Base-by-base conservation (phyloP, 1,140 invertebrate genomes). In the Drosophila neocordata region DNA sequence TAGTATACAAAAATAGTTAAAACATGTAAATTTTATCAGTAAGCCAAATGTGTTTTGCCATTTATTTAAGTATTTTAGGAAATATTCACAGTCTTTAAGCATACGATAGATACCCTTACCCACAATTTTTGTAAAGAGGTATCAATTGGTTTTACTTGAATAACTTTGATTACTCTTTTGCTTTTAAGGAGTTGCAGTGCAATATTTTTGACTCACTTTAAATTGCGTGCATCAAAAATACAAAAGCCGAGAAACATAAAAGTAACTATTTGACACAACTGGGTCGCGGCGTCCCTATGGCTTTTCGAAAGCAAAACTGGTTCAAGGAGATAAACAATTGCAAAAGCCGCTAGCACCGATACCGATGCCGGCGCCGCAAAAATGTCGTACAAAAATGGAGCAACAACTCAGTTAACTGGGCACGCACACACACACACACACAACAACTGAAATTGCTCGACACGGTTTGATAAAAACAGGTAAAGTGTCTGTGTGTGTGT, bases 271-370 rank as follows among this genome's bases (percentile, higher is more conserved):
- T 82, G 83, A 78, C 82, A 87, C 63, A 87, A 88, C 83, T 75
- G 61, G 76, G 76, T 78, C 73, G 75, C 34, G 65, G 63, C 37
- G 66, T 71, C 53, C 72, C 22, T 15, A 55, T 55, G 41, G 69
- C 35, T 22, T 44, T 73, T 73, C 20, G 24, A 65, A 59, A 31
- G 27, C 4, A 5, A n/a, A 87, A 82, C 83, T 87, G 79, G 83
- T 88, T 87, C 82, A 87, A 87, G 82, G 82, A 87, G 83, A 82
- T 79, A 87, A 87, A 68, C 83, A 87, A 82, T 81, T 77, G 81
- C 77, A 66, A 27, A 22, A 24, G 44, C 22, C 38, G 22, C 20
- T 52, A 37, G 31, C 52, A 24, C 15, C 53, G 44, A 24, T 24
- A 24, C 22, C 22, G 4, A 24, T 2, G 22, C 22, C 22, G 22